Evolutionary conservation across 2,797 vertebrate genomes (phyloP), one percentile per base, ranked within the genome.

Genomic region (Smutsia temminckii): DNA sequence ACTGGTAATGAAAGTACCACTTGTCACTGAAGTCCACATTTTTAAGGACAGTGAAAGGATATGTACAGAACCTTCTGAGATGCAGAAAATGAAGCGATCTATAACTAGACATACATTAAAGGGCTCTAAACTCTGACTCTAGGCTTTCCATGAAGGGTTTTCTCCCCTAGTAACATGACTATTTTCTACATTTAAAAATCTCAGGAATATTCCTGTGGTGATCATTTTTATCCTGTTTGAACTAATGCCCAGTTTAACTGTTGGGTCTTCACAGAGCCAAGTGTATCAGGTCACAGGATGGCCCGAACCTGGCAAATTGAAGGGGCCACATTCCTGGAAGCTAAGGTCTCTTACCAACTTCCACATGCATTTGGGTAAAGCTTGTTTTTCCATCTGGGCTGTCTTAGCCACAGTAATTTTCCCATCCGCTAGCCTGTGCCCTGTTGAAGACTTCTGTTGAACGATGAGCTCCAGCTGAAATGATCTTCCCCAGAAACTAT

Each of bases 401-500:
- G 61, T 71, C 42, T 64, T 46, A 94, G 95, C 89, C 91, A 79
- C 80, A 63, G 63, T 72, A 64, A 93, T 95, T 97, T 94, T 96
- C 25, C 72, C 32, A 4, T 89, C 25, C 72, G 89, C 59, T 85
- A 25, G 3, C 18, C 74, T 69, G 9, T 85, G 40, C 63, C 68
- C 49, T 42, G 20, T 25, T 94, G 89, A 87, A 91, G 75, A 53
- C 92, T 91, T 89, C 51, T n/a, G 0, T 6, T 91, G 85, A 77
- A 49, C 14, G 5, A 53, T 72, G 18, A 79, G 68, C 92, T 97
- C 83, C 91, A 85, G 80, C 91, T 95, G 84, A 94, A 97, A 97
- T 96, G 95, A 95, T 94, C 95, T 96, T 96, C 85, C 84, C 64
- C 32, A 21, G 75, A 94, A 94, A 96, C 92, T 91, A 91, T 91